Evolutionary conservation across 2,797 vertebrate species (phyloP).

Genomic region (Brachyrhaphis roseni): DNA sequence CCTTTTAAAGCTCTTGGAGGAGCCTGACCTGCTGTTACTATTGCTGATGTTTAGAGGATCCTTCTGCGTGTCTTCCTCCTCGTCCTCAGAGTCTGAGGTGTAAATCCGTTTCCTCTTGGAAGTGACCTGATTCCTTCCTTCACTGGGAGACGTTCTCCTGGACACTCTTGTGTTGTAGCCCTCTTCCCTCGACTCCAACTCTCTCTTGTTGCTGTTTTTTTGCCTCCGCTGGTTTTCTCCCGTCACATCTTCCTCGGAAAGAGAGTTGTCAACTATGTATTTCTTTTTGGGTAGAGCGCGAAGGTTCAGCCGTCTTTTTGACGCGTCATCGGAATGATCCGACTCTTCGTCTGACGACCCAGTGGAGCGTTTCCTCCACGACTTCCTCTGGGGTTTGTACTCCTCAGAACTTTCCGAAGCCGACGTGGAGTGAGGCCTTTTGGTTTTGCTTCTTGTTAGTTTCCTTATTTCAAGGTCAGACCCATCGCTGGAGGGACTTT

Average conservation of each 20-base stretch:
- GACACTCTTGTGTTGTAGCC: conserved; percentile 27
- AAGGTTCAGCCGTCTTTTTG: conserved; percentile 61
- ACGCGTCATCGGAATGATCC: conserved; percentile 53
- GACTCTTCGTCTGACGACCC: conserved; percentile 75
- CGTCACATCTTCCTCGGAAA: conserved; percentile 76
- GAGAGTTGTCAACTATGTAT: conserved; percentile 78
- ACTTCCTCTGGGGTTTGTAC: conserved; percentile 62
- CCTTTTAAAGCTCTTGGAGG: conserved; percentile 57
- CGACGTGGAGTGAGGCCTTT: conserved; percentile 43
- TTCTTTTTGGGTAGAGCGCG: conserved; percentile 80
- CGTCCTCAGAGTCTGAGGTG: conserved; percentile 79
- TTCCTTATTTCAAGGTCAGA: conserved; percentile 48
- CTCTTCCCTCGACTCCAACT: conserved; percentile 28
- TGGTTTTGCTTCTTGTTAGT: conserved; percentile 52
- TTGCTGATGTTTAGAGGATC: conserved; percentile 55
- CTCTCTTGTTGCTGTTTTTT: conserved; percentile 55
- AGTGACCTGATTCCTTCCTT: conserved; percentile 53
- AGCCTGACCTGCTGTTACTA: conserved; percentile 36
- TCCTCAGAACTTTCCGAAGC: conserved; percentile 71
- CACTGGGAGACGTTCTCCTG: conserved; percentile 44
- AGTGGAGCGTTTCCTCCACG: conserved; percentile 61
- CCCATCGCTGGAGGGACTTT: conserved; percentile 60
- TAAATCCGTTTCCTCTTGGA: conserved; percentile 77
- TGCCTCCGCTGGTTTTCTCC: conserved; percentile 39
- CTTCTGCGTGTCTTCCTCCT: conserved; percentile 33